A percentile compares a stretch with the other conserved stretches of the same genome.
Conservation (phyloP, 2,797 vertebrate genomes). For the Botia almorhae region DNA sequence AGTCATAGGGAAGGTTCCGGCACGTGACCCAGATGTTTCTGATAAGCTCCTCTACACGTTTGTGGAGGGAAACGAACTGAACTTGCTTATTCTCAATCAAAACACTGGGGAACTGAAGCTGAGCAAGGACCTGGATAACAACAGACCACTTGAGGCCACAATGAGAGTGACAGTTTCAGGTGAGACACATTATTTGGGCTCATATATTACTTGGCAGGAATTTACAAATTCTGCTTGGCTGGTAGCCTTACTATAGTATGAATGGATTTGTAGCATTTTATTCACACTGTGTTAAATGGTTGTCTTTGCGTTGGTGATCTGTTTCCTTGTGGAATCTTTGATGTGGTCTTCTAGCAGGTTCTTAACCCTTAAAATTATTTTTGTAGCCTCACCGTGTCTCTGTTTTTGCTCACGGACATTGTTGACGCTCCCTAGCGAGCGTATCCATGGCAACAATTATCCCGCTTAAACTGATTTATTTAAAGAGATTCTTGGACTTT, state of each 20-base stretch:
- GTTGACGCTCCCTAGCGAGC: background rate
- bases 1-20: constrained; percentile 86
- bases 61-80: constrained; percentile 86
- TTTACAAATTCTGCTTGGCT: constrained; percentile 7
- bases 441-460: constrained; percentile 8
- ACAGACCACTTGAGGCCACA: constrained; percentile 84
- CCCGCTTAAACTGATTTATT: constrained; percentile 3
- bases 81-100: constrained; percentile 81
- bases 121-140: constrained; percentile 86
- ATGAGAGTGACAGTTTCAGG: constrained; percentile 87
- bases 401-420: background rate
- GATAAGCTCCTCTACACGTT: constrained; percentile 86
- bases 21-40: constrained; percentile 85
- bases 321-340: background rate
- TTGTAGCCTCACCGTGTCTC: background rate
- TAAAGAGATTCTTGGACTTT: background rate
- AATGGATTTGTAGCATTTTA: constrained; percentile 19
- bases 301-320: constrained; percentile 14
- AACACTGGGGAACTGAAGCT: constrained; percentile 84
- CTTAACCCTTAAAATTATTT: constrained; percentile 11
- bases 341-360: background rate
- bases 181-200: constrained; percentile 66
- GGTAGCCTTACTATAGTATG: background rate
- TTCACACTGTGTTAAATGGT: constrained; percentile 10
- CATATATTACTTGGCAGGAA: background rate